phyloP scores from a whole-genome alignment of 2,113 vertebrate genomes.

The Boulengeromyrus knoepffleri region DNA sequence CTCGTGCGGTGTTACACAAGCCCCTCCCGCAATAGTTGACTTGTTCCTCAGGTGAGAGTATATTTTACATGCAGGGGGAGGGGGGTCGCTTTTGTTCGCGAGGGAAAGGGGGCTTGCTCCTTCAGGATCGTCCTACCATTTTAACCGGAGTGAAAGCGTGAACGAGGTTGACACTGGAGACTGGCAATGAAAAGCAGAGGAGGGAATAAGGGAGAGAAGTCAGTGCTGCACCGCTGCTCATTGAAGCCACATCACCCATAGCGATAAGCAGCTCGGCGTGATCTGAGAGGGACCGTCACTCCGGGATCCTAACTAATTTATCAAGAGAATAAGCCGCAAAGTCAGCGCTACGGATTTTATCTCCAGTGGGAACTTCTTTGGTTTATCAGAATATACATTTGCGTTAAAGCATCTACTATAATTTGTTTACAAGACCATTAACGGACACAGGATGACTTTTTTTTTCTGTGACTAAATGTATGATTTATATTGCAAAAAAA shows the following conservation, averaged over 20 bases:
- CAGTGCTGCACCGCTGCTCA: slow-evolving; percentile 37
- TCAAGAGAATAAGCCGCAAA: slow-evolving; percentile 25
- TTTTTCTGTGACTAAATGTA: slow-evolving; percentile 9
- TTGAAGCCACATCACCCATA: slow-evolving; percentile 38
- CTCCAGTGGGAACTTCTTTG: slow-evolving; percentile 17
- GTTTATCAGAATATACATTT: slow-evolving; percentile 10
- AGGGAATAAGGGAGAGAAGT: slow-evolving; percentile 44
- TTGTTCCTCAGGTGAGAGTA: slow-evolving; percentile 59
- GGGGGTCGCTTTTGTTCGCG: slow-evolving; percentile 62
- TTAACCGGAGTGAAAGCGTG: slow-evolving; percentile 58
- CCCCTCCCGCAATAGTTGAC: slow-evolving; percentile 49
- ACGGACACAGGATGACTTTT: background rate
- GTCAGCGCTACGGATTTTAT: slow-evolving; percentile 28
- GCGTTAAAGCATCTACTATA: slow-evolving; percentile 1
- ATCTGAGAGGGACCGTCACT: slow-evolving; percentile 17
- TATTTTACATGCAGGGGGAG: slow-evolving; percentile 44
- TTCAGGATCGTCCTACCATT: slow-evolving; percentile 61
- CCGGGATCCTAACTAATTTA: slow-evolving; percentile 32
- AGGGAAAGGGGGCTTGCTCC: slow-evolving; percentile 64
- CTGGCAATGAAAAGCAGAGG: slow-evolving; percentile 59
- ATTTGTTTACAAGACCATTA: background rate
- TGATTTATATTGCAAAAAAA: slow-evolving; percentile 3
- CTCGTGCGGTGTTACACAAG: slow-evolving; percentile 48
- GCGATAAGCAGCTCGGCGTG: slow-evolving; percentile 12
- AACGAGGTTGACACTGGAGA: slow-evolving; percentile 54